Percentiles rank a stretch among this genome's conserved stretches.
These are phyloP conservation scores for Brachionus asplanchnoidis DNA, from an alignment of 1,140 invertebrate genomes.

Conservation along the genomic window DNA sequence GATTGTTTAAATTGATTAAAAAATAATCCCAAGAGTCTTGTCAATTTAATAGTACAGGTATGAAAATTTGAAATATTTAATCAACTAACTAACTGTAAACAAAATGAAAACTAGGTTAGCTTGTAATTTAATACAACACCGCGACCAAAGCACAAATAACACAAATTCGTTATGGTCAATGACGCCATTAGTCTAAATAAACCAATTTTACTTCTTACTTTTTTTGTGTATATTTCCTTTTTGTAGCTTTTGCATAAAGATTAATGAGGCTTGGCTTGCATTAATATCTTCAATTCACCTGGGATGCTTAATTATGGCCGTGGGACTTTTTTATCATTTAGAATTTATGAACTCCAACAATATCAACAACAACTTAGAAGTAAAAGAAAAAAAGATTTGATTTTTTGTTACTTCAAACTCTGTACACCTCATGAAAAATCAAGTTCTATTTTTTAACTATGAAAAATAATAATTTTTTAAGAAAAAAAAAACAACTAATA, in stretches of 20 bases:
- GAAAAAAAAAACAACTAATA: not conserved
- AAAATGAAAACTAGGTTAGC: not conserved
- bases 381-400: too few relatives aligned
- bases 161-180: not conserved
- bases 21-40: not conserved
- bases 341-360: not conserved
- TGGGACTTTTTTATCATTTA: not conserved
- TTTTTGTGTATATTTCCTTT: not conserved
- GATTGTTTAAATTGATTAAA: not conserved
- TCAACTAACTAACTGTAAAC: not conserved
- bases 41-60: not conserved
- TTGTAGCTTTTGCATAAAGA: not conserved
- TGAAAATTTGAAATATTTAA: not conserved
- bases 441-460: not conserved
- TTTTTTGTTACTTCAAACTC: not conserved
- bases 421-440: not conserved
- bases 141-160: not conserved
- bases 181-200: not conserved
- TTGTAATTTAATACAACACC: not conserved
- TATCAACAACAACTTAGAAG: too few relatives aligned
- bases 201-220: not conserved
- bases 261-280: not conserved
- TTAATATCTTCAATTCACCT: not conserved
- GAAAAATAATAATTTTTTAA: not conserved
- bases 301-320: not conserved